A percentile compares a stretch with the other conserved stretches of the same genome.
Conservation (phyloP, 2,888 invertebrate species). For the Chironomus riparius region DNA sequence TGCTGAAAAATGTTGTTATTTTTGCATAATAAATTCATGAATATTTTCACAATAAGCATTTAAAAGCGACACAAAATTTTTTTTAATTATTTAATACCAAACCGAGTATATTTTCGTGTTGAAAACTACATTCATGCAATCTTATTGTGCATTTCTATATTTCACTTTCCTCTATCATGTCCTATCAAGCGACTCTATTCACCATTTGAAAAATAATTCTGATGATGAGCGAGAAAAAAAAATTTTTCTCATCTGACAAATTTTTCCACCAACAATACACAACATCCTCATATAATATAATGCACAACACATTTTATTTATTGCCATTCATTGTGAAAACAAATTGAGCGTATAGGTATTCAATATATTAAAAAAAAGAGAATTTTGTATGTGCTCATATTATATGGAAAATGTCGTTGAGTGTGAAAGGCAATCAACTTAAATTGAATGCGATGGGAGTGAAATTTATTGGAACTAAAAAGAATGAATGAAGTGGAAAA, state of each 20-base stretch:
- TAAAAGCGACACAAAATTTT: neutral
- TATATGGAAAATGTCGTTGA: neutral
- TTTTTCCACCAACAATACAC: neutral
- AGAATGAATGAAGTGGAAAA: too few relatives aligned
- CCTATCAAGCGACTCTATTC: neutral
- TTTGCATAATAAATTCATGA: neutral
- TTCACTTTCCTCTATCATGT: neutral
- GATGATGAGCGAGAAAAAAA: neutral
- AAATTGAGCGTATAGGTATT: conserved; percentile 22
- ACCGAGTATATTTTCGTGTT: too few relatives aligned
- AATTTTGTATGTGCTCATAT: neutral
- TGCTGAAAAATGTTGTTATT: neutral
- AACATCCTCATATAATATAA: neutral
- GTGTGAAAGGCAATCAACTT: conserved; percentile 21
- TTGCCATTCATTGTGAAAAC: conserved; percentile 14
- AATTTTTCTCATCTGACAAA: neutral
- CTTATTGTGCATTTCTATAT: neutral
- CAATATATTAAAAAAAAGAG: conserved; percentile 14
- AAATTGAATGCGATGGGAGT: conserved; percentile 7
- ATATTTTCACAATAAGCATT: neutral
- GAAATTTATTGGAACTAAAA: too few relatives aligned
- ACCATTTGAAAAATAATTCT: neutral
- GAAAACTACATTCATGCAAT: too few relatives aligned
- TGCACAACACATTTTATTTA: conserved; percentile 7
- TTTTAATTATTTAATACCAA: neutral